These are phyloP conservation scores for Holothuria scabra DNA, from an alignment of 53 echinoderm and acorn worm genomes.

Conservation along the genomic window DNA sequence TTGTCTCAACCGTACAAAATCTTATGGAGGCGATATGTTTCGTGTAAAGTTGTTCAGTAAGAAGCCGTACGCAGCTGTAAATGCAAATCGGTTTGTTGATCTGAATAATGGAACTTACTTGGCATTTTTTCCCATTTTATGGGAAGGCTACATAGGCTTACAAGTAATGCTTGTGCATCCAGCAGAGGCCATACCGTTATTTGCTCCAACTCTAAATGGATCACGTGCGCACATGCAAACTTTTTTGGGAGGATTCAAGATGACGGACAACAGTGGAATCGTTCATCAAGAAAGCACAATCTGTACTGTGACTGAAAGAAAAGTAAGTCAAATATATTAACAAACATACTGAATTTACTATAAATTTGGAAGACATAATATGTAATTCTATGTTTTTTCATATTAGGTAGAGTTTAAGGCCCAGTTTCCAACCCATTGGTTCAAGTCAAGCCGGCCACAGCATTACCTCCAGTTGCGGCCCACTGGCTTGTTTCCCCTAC, in stretches of 20 bases:
- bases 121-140: slow-evolving; percentile 19
- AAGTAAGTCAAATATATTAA: background rate
- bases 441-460: no score
- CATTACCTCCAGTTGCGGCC: no score
- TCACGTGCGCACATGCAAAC: background rate
- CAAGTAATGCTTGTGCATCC: slow-evolving; percentile 3
- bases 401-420: no score
- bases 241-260: background rate
- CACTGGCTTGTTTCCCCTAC: no score
- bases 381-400: no score
- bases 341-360: no score
- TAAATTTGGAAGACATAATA: no score
- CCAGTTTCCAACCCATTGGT: no score
- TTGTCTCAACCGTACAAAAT: background rate
- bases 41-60: background rate
- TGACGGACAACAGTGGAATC: background rate
- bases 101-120: slow-evolving; percentile 14
- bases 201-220: slow-evolving; percentile 6
- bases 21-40: slow-evolving; percentile 18
- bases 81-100: background rate
- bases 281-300: background rate
- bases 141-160: background rate
- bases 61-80: slow-evolving; percentile 25
- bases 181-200: slow-evolving; percentile 13
- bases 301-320: slow-evolving; percentile 1